A percentile compares a stretch with the other conserved stretches of the same genome.
Evolutionary conservation across 2,113 vertebrate species (phyloP).

Genomic region (Reinhardtius hippoglossoides): DNA sequence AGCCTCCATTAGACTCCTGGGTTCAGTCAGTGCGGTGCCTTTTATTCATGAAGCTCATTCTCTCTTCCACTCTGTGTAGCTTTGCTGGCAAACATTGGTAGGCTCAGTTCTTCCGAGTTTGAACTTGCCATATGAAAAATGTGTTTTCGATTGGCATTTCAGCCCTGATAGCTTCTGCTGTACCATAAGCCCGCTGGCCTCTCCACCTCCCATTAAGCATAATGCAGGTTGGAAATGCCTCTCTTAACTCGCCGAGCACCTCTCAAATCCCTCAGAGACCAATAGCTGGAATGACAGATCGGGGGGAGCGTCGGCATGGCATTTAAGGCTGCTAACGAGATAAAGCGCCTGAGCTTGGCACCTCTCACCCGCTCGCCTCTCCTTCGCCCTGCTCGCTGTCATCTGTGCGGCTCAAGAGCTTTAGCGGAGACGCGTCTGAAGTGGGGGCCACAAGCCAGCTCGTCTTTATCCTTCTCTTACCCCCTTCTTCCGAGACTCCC

Average conservation of each 20-base stretch:
- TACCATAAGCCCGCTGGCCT: conserved; percentile 71
- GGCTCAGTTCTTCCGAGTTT: conserved; percentile 50
- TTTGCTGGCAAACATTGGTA: conserved; percentile 30
- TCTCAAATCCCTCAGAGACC: conserved; percentile 78
- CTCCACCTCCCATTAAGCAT: conserved; percentile 78
- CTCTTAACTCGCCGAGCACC: conserved; percentile 73
- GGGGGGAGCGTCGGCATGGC: conserved; percentile 70
- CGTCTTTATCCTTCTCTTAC: conserved; percentile 70
- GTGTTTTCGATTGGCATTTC: conserved; percentile 70
- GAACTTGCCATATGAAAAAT: conserved; percentile 61
- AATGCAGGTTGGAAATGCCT: conserved; percentile 77
- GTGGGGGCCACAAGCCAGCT: conserved; percentile 70
- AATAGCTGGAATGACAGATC: conserved; percentile 76
- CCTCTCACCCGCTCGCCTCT: conserved; percentile 68
- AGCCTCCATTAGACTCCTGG: not conserved
- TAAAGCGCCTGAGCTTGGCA: conserved; percentile 75
- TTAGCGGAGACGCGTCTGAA: conserved; percentile 75
- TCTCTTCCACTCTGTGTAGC: conserved; percentile 22
- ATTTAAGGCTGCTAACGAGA: conserved; percentile 82
- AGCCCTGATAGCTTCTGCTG: conserved; percentile 66
- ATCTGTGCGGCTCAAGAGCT: conserved; percentile 77
- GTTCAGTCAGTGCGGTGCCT: conserved; percentile 12
- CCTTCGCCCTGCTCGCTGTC: conserved; percentile 75
- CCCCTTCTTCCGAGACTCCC: conserved; percentile 38
- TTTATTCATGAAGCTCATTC: conserved; percentile 51